Evolutionary conservation across 2,888 invertebrate species (phyloP), one percentile per base, ranked within the genome.

Genomic region (Agrotis ipsilon): DNA sequence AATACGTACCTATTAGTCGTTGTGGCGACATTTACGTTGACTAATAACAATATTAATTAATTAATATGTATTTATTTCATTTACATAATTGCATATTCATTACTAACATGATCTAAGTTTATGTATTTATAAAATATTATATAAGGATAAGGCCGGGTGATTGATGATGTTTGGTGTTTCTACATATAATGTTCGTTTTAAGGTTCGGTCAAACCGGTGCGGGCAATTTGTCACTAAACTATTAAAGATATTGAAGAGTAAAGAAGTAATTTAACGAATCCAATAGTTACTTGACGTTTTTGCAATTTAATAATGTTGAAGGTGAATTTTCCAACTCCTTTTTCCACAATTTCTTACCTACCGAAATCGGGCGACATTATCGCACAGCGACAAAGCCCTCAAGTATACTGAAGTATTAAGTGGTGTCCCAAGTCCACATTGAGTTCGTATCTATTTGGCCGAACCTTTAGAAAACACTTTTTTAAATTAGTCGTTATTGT

Each of bases 91-190:
- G 7, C 52, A 74, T 60, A 69, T 78, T 72, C 52, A 68, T 78
- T 65, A 77, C 73, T 74, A 74, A 58, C 51, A 75, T 52, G 58
- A 46, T 69, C n/a, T 73, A 21, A 39, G 48, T 76, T 27, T 68
- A 55, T 49, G 19, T 68, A 54, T 45, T n/a, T 54, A 54, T 55
- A 54, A 45, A 32, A 32, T 55, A 55, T 55, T 9, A 14, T 45
- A 48, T 67, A 27, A 57, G 3, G 6, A 48, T 73, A 73, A 52
- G 18, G 3, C 45, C n/a, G n/a, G 6, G 24, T 46, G 39, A 16
- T 16, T 49, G 7, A 27, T 24, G 48, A 24, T 32, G 5, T 32
- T 48, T 48, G 46, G 43, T 57, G 66, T 57, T 76, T 58, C 13
- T 43, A n/a, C n/a, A n/a, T n/a, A 46, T 43, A 57, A 54, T 27